Evolutionary conservation across 2,888 invertebrate genomes (phyloP).

Genomic region (Nomada goodeniana): DNA sequence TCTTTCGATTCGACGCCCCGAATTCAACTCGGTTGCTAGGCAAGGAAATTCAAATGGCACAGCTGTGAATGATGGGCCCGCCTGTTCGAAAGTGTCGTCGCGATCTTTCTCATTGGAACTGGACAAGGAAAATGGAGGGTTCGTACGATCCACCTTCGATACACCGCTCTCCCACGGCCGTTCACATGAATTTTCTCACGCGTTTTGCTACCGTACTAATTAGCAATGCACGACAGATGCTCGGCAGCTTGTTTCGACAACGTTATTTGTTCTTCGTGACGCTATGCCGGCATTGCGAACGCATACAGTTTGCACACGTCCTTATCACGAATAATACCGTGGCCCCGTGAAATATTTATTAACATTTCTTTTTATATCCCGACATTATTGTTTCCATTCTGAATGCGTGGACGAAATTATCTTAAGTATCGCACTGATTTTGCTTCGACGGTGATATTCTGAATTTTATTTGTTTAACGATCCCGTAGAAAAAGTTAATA

Average conservation of each 20-base stretch:
- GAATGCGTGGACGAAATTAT: too few species aligned
- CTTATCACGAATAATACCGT: neutral
- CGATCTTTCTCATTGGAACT: slow-evolving; percentile 10
- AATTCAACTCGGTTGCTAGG: slow-evolving; percentile 48
- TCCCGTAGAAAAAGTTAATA: too few species aligned
- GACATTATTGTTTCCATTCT: too few species aligned
- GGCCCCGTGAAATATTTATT: neutral
- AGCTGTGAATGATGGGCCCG: slow-evolving; percentile 19
- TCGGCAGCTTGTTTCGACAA: slow-evolving; percentile 42
- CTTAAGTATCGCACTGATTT: too few species aligned
- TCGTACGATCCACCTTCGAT: slow-evolving; percentile 8
- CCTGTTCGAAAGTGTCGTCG: neutral
- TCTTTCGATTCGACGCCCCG: slow-evolving; percentile 31
- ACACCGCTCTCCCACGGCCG: slow-evolving; percentile 8
- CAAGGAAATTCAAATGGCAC: slow-evolving; percentile 26
- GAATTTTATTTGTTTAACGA: too few species aligned
- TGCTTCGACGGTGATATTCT: too few species aligned
- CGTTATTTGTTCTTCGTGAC: slow-evolving; percentile 51
- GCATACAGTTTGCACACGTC: neutral
- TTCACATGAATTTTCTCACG: slow-evolving; percentile 55
- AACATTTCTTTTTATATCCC: too few species aligned
- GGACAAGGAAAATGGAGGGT: neutral
- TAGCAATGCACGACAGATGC: slow-evolving; percentile 55
- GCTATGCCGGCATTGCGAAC: slow-evolving; percentile 37
- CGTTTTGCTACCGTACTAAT: slow-evolving; percentile 44